Evolutionary conservation across 1,140 invertebrate genomes (phyloP).

Genomic region (Orussus abietinus): DNA sequence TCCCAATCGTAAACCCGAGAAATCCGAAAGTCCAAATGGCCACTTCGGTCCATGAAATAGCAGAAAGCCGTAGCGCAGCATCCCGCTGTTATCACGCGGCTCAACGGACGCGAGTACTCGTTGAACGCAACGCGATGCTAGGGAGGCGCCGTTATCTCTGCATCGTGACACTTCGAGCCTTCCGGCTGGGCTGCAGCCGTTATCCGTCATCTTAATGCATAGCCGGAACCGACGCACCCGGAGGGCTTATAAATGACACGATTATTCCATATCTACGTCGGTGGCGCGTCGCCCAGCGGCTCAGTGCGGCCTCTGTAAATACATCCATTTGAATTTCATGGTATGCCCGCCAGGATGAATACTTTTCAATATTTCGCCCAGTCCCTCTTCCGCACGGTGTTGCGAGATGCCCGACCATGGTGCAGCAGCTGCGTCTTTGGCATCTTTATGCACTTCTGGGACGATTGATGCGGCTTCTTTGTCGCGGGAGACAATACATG

Average conservation of each 20-base stretch:
- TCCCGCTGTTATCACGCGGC: slow-evolving; percentile 18
- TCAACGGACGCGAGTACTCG: too few relatives aligned
- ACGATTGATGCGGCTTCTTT: too few relatives aligned
- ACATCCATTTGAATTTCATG: slow-evolving; percentile 43
- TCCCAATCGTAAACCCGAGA: too few relatives aligned
- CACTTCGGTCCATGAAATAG: too few relatives aligned
- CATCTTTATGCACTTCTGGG: too few relatives aligned
- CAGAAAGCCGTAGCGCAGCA: too few relatives aligned
- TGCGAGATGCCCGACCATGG: too few relatives aligned
- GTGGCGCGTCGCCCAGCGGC: too few relatives aligned
- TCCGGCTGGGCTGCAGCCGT: slow-evolving; percentile 32
- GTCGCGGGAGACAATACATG: too few relatives aligned
- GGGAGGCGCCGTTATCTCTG: slow-evolving; percentile 35
- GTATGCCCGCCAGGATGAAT: slow-evolving; percentile 28
- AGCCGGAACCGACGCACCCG: slow-evolving; percentile 35
- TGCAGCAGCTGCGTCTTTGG: too few relatives aligned
- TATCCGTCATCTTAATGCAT: slow-evolving; percentile 46
- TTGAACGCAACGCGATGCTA: slow-evolving; percentile 6
- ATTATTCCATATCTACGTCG: slow-evolving; percentile 33
- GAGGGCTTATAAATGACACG: slow-evolving; percentile 45
- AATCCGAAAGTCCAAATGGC: too few relatives aligned
- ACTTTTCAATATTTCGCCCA: slow-evolving; percentile 25
- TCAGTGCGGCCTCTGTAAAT: too few relatives aligned
- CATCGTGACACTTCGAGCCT: slow-evolving; percentile 29
- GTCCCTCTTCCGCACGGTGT: background rate